Percentiles rank a stretch among this genome's conserved stretches.
Conservation (phyloP, 1,140 invertebrate genomes). For the Pseudomyrmex gracilis region DNA sequence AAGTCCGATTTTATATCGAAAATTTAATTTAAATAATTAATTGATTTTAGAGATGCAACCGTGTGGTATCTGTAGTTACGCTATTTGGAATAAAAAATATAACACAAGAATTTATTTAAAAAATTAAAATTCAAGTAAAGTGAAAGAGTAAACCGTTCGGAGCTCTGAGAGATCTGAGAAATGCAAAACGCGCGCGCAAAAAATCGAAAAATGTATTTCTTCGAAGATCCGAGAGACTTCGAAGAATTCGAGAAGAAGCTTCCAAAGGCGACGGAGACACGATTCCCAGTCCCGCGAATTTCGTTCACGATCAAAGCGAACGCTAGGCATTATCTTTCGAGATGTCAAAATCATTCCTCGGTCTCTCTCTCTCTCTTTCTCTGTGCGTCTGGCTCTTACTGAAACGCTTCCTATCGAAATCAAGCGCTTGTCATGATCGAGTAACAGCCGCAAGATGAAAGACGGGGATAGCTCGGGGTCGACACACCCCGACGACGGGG, state of each 20-base stretch:
- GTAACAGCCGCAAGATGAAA: slow-evolving; percentile 72
- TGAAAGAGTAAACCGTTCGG: no score
- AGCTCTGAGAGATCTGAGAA: background rate
- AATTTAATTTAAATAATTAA: background rate
- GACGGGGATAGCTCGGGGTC: slow-evolving; percentile 53
- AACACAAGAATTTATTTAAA: background rate
- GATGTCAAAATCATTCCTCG: slow-evolving; percentile 62
- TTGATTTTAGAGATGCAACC: no score
- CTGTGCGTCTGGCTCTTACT: background rate
- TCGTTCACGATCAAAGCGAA: slow-evolving; percentile 53
- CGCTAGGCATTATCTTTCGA: slow-evolving; percentile 41
- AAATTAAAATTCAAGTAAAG: no score
- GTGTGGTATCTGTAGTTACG: background rate
- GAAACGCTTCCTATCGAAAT: slow-evolving; percentile 73
- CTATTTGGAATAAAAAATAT: background rate
- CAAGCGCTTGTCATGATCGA: slow-evolving; percentile 72
- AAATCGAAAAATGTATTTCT: background rate
- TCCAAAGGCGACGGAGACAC: slow-evolving; percentile 20
- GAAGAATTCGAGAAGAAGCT: slow-evolving; percentile 23
- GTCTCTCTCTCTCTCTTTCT: no score
- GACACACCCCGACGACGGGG: slow-evolving; percentile 42
- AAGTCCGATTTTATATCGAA: background rate
- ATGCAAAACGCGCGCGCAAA: no score
- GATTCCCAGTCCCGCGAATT: slow-evolving; percentile 2
- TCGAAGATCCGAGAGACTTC: background rate